Conservation (phyloP, 2,113 vertebrate genomes). For the Gobio gobio region DNA sequence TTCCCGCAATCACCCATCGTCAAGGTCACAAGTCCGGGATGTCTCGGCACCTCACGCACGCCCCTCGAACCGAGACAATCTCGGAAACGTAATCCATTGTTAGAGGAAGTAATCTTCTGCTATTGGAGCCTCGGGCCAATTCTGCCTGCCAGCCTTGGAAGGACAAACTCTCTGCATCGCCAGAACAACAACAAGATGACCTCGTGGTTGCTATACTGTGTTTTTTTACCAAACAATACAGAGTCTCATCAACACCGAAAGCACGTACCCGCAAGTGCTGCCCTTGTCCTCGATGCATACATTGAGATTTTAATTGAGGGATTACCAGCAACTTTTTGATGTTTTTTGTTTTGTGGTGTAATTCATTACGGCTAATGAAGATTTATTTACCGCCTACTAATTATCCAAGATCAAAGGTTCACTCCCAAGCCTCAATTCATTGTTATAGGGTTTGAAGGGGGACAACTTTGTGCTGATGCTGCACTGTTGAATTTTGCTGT, state of each 20-base stretch:
- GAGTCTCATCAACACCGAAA: constrained; percentile 16
- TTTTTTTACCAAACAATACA: constrained; percentile 17
- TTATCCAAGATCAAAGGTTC: constrained; percentile 52
- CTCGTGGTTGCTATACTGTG: background rate
- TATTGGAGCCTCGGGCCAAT: constrained; percentile 32
- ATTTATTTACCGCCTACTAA: constrained; percentile 48
- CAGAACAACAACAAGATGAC: constrained; percentile 40
- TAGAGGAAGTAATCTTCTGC: constrained; percentile 49
- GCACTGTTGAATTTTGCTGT: background rate
- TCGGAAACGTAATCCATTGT: constrained; percentile 49
- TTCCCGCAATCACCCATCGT: constrained; percentile 17
- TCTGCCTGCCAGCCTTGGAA: constrained; percentile 35
- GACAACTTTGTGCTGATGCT: constrained; percentile 20
- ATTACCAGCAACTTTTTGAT: constrained; percentile 55
- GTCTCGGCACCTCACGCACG: background rate
- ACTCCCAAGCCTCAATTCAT: constrained; percentile 19
- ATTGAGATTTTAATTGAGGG: constrained; percentile 32
- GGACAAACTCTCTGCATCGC: constrained; percentile 26
- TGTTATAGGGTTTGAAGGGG: constrained; percentile 31
- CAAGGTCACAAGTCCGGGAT: constrained; percentile 38
- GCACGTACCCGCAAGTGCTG: background rate
- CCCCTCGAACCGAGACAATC: constrained; percentile 50
- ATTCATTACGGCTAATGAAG: constrained; percentile 53
- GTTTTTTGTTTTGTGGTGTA: constrained; percentile 36
- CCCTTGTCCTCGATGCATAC: background rate